Evolutionary conservation across 1,140 invertebrate genomes (phyloP).

Genomic region (Bathynomus jamesi): DNA sequence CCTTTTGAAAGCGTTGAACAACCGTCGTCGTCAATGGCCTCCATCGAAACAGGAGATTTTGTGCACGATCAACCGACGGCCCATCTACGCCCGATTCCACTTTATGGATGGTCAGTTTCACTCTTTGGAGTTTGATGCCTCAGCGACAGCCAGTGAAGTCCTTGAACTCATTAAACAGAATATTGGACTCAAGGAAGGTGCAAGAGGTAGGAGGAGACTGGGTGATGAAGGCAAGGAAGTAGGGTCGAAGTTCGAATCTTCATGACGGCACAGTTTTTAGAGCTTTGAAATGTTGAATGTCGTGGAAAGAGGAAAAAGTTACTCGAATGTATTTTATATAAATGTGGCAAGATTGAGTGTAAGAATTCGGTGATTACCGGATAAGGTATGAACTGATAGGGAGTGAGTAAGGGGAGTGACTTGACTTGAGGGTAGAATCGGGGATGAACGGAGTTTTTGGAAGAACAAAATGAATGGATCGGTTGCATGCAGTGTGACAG

Average conservation of each 20-base stretch:
- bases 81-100: constrained; percentile 82
- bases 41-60: constrained; percentile 87
- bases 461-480: too few relatives aligned
- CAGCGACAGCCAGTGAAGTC: constrained; percentile 82
- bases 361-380: too few relatives aligned
- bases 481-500: too few relatives aligned
- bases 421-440: too few relatives aligned
- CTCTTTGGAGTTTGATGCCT: constrained; percentile 88
- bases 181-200: constrained; percentile 76
- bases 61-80: constrained; percentile 80
- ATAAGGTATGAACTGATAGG: too few relatives aligned
- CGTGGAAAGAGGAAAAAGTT: too few relatives aligned
- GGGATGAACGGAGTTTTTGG: too few relatives aligned
- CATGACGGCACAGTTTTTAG: background rate
- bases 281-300: background rate
- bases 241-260: background rate
- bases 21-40: constrained; percentile 76
- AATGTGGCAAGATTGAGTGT: too few relatives aligned
- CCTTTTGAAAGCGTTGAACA: constrained; percentile 73
- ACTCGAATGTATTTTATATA: too few relatives aligned
- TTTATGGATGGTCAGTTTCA: constrained; percentile 93
- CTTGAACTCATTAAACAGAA: constrained; percentile 82
- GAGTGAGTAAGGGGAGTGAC: too few relatives aligned
- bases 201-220: constrained; percentile 61
- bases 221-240: background rate